Base-by-base conservation (phyloP, 1,140 invertebrate species). In the Andrena cerasifolii region DNA sequence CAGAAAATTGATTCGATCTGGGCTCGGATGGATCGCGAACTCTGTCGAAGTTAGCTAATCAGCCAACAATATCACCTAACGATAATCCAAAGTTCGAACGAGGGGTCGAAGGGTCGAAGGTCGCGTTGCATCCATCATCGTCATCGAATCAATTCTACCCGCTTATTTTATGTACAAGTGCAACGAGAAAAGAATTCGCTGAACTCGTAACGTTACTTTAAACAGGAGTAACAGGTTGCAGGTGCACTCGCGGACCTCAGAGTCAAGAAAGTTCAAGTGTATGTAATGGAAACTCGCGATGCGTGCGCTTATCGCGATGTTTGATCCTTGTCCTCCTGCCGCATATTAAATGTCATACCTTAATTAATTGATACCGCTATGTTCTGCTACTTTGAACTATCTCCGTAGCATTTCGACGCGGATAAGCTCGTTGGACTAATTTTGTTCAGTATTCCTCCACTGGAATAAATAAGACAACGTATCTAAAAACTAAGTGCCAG, bases 361-460 rank as follows among this genome's bases (percentile, higher is more conserved):
- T 76, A 76, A 76, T 76, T 76, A 43, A 76, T 76, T 76, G 53
- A 58, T 49, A 76, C 73, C 73, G 73, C 58, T 76, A 76, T 26
- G n/a, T n/a, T n/a, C n/a, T n/a, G n/a, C n/a, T n/a, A n/a, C n/a
- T n/a, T n/a, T n/a, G n/a, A n/a, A n/a, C n/a, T n/a, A n/a, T n/a
- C n/a, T n/a, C n/a, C n/a, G n/a, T n/a, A n/a, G n/a, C n/a, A n/a
- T n/a, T n/a, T n/a, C n/a, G n/a, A n/a, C n/a, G n/a, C n/a, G n/a
- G n/a, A n/a, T n/a, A n/a, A n/a, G n/a, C n/a, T n/a, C n/a, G n/a
- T n/a, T n/a, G n/a, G n/a, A n/a, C n/a, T n/a, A n/a, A n/a, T n/a
- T n/a, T n/a, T n/a, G n/a, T n/a, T 40, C 10, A 40, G 4, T 40
- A 40, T 40, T 40, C 36, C 3, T 3, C 36, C 36, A 40, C 36